Base-by-base conservation (phyloP, 1,140 invertebrate genomes). In the Trissolcus basalis region DNA sequence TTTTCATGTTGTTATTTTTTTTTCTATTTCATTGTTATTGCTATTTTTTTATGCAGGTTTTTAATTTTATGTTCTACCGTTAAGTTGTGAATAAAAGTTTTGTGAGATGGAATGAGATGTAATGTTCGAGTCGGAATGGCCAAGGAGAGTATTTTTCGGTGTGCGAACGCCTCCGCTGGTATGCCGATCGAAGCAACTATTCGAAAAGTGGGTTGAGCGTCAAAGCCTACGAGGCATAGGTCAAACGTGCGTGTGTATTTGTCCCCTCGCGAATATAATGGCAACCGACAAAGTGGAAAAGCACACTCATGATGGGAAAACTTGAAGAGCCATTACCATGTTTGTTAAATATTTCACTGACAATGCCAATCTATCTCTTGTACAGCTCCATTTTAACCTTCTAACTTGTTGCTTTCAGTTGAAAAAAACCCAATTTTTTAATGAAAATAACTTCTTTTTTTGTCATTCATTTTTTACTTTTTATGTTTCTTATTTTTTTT, bases 181-280 rank as follows among this genome's bases (percentile, higher is more conserved):
- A 36, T 10, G 44, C 36, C 64, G 47, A 54, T 58, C 64, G 68
- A 73, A 69, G 75, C 48, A 60, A 69, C 69, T 65, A 19, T 69
- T 72, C 45, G 36, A 67, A 71, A 75, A 71, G 77, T 75, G 77
- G 77, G 71, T 78, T 75, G 61, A 74, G 72, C 76, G 55, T 61
- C 70, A 61, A 74, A 70, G 76, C 76, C 61, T 70, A 60, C 64
- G 64, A 74, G 71, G 71, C 71, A 67, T 67, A 74, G 71, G 71
- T 74, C 71, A 63, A 63, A 68, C 63, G 47, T 67, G 71, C 71
- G 64, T 74, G 51, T 49, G 51, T 60, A 47, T 65, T 49, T 73
- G 61, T 73, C 55, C 50, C 39, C 55, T 45, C 63, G 56, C 54
- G 59, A 59, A 47, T 53, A 56, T 64, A 72, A 72, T 64, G 16